Evolutionary conservation across 2,797 vertebrate genomes (phyloP), one percentile per base, ranked within the genome.

Genomic region (Clarias platycephalus): DNA sequence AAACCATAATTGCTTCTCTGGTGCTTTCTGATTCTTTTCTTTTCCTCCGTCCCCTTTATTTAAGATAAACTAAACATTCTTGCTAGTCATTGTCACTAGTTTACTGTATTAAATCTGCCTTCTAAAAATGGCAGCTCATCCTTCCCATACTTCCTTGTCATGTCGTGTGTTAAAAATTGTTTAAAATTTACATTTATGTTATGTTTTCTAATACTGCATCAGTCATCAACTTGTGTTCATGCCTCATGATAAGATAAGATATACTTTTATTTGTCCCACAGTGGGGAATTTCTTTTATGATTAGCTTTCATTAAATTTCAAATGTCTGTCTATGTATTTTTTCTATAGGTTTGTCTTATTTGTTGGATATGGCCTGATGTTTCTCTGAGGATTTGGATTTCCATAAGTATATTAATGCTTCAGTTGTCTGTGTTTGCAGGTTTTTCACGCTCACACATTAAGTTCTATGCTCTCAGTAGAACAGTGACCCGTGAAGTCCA

Each of bases 391-490:
- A 28, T 22, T 37, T 68, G 20, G 9, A 40, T 70, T 70, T 20
- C 34, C 20, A 40, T 16, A 72, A 28, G n/a, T 77, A 15, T 40
- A 62, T 78, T 78, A 62, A 28, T 20, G 24, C 16, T 49, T 26
- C 3, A 49, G 0, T 80, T 64, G 37, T 66, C 37, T 80, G n/a
- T 64, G 40, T 9, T 80, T 74, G 7, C 86, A 97, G 96, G 96
- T 85, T 91, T 95, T 85, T 93, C 93, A 71, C 93, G 94, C 77
- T 91, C 94, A 74, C 93, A 94, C 22, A 86, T 94, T 13, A 95
- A 94, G 64, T 86, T 96, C 58, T 92, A 94, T 3, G 88, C 94
- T 79, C 91, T 96, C 85, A 93, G 93, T 89, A 94, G 93, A 89
- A 86, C 93, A 76, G 93, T 93, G 20, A 90, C 90, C 84, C 93